Evolutionary conservation across 2,113 vertebrate genomes (phyloP), one percentile per base, ranked within the genome.

Genomic region (Esox niger): DNA sequence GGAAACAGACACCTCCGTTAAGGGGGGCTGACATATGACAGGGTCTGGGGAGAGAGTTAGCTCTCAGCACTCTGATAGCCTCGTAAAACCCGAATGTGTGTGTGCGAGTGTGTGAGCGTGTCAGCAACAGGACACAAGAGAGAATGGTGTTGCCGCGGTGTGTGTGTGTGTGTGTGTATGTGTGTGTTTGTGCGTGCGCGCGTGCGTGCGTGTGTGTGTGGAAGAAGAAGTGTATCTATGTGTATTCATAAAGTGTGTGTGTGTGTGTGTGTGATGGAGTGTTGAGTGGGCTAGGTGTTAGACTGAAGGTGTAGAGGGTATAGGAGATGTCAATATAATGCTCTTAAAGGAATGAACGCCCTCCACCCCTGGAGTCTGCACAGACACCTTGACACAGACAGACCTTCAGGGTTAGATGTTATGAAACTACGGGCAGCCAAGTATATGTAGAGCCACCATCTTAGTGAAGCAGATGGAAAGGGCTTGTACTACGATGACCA

Each of bases 31-130:
- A 82, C 87, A 83, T 84, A 86, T 85, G 87, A 85, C 87, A 85
- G 78, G 73, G 86, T 86, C 84, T 73, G 78, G 76, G 71, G 79
- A 81, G 78, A 75, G 83, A 76, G 79, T 88, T 86, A 80, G 83
- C 87, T 83, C 82, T 84, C 79, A 78, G 79, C 81, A 75, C 85
- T 87, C 85, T 88, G 85, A 89, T 85, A 85, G 84, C 76, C 74
- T 65, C 61, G 43, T 79, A 85, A 75, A 86, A 86, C 79, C 73
- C 38, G 13, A 32, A n/a, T 63, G 49, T 56, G 60, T 52, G 77
- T 47, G 9, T 38, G 65, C 43, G 32, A 43, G 64, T 64, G 32
- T 54, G 49, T 54, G 49, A n/a, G 49, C 21, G 49, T 27, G 46
- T 64, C n/a, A n/a, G n/a, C n/a, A n/a, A 17, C 20, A 13, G 65